phyloP scores from a whole-genome alignment of 2,113 vertebrate species.

The Eretmochelys imbricata region DNA sequence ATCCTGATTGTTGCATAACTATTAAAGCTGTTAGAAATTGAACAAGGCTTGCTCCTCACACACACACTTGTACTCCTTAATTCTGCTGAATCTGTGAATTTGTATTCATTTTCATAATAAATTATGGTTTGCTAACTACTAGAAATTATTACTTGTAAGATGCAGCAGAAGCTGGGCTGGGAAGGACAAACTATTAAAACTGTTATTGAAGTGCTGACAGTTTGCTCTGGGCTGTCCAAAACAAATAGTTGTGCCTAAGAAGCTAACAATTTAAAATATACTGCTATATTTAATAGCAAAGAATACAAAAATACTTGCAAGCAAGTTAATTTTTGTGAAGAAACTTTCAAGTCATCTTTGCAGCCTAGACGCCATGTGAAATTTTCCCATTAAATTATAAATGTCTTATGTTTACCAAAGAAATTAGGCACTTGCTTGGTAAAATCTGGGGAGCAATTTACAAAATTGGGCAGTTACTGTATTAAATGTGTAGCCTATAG shows the following conservation, averaged over 20 bases:
- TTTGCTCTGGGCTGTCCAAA: background rate
- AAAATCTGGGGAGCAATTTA: background rate
- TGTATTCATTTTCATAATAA: rapidly evolving
- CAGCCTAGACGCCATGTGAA: background rate
- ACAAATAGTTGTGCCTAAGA: background rate
- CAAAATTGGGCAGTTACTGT: background rate
- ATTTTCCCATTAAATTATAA: background rate
- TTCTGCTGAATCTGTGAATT: background rate
- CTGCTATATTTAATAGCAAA: background rate
- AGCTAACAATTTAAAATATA: background rate
- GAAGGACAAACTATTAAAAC: background rate
- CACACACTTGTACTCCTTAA: background rate
- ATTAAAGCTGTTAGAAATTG: background rate
- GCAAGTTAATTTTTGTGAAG: background rate
- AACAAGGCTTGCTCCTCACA: background rate
- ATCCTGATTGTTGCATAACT: background rate
- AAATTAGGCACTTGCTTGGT: background rate
- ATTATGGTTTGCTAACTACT: background rate
- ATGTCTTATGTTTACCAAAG: background rate
- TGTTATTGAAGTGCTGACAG: background rate
- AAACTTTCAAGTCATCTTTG: background rate
- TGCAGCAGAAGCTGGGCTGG: background rate
- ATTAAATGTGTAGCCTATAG: background rate
- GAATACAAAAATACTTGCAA: background rate
- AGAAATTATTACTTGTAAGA: background rate